Base-by-base conservation (phyloP, 2,113 vertebrate genomes). In the Phainopepla nitens region DNA sequence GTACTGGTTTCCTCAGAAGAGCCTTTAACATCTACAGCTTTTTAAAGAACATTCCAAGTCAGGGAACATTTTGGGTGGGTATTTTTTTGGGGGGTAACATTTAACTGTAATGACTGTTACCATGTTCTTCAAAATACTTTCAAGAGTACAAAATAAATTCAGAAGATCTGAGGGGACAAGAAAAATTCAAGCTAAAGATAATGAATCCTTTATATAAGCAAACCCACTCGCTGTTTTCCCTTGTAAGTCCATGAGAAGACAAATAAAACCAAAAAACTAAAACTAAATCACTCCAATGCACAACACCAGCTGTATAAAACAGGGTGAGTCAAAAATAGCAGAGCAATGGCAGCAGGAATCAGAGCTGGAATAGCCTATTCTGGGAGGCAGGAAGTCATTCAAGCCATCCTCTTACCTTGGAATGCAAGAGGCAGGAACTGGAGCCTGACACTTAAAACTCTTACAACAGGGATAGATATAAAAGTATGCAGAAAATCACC, bases 331-430 rank as follows among this genome's bases (percentile, higher is more conserved):
- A 89, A 69, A 97, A 93, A 91, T 76, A 95, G 83, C 54, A 88
- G 68, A 18, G 8, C 83, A 86, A 89, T 53, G 80, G 27, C 69
- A 69, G 58, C 41, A 58, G 87, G 62, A 89, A 53, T 33, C 58
- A n/a, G 73, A 82, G 62, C 7, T 44, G 42, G 76, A 42, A 50
- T 2, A 17, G 50, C 20, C 76, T 91, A 81, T 95, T 96, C 91
- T 10, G 19, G 81, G 83, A 89, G 42, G 22, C 93, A 91, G 91
- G 93, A 95, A 94, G n/a, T 71, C 73, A 96, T 91, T 65, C 70
- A 95, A 78, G 6, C 54, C 82, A 92, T 83, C 83, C 80, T 81
- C 84, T 92, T 23, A 89, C 87, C 87, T 91, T 87, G 89, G 73
- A 91, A 91, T 45, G 72, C 28, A 33, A 66, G 42, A 71, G 81